Base-by-base conservation (phyloP, 1,140 invertebrate genomes). In the Popillia japonica region DNA sequence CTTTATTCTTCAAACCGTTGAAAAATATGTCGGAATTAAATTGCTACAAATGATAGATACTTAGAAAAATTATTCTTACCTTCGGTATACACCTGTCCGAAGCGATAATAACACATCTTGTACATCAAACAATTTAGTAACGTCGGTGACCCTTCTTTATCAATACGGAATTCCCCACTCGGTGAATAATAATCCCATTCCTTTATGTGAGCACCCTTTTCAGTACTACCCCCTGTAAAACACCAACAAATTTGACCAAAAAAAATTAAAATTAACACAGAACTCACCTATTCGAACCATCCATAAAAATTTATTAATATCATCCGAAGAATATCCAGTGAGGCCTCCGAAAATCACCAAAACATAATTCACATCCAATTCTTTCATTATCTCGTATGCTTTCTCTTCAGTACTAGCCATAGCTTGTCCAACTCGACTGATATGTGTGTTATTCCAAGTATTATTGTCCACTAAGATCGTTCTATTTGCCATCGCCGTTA, bases 381-480 rank as follows among this genome's bases (percentile, higher is more conserved):
- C 97, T 80, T 92, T 89, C 97, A 99, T 99, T 81, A 99, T 99
- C 88, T 98, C 95, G 86, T 99, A 99, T 6, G 98, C 97, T 84
- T 96, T 95, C 80, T 99, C 96, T 88, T 99, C 98, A 3, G 94
- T 91, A 77, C 96, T 98, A 11, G 98, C 96, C 98, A 99, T 99
- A 4, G 98, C 98, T 87, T 99, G 97, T 0, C 97, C 97, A 11
- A 99, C 97, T 78, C 96, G 89, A 79, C 84, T 85, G 85, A 99
- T 99, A 87, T 99, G 98, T 7, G 98, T 99, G 88, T 99, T 99
- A 88, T 99, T 99, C 98, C 98, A 99, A 8, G 98, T 99, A 85
- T 99, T 99, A 87, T 99, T 99, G 87, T 99, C 98, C n/a, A 99
- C 98, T 82, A 99, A 89, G 81, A 99, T 98, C 4, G 98, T 99